A percentile compares a stretch with the other conserved stretches of the same genome.
phyloP scores from a whole-genome alignment of 53 echinoderm and acorn worm genomes.

The Crossaster papposus region DNA sequence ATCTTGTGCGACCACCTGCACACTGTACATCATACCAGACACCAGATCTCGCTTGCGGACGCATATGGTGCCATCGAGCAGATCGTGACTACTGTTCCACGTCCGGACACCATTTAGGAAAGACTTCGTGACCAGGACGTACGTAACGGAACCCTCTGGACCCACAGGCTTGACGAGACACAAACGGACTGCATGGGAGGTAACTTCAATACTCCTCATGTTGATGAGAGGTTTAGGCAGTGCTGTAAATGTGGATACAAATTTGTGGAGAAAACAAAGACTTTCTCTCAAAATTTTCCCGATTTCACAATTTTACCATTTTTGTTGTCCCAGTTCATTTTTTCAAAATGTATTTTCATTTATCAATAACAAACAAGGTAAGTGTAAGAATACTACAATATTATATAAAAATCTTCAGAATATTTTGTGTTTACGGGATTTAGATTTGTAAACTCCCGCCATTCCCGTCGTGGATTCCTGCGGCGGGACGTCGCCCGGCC shows the following conservation, averaged over 20 bases:
- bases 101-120: slow-evolving; percentile 4
- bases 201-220: slow-evolving; percentile 27
- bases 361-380: too few species aligned
- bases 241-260: slow-evolving; percentile 9
- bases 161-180: slow-evolving; percentile 47
- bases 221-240: slow-evolving; percentile 18
- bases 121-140: slow-evolving; percentile 48
- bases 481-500: neutral
- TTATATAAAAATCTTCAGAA: too few species aligned
- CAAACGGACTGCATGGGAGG: neutral
- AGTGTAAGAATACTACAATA: too few species aligned
- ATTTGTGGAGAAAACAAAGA: neutral
- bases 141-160: slow-evolving; percentile 31
- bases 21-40: slow-evolving; percentile 21
- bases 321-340: too few species aligned
- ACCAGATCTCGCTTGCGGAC: slow-evolving; percentile 36
- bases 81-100: slow-evolving; percentile 29
- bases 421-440: neutral
- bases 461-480: neutral
- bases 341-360: too few species aligned
- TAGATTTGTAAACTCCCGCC: neutral
- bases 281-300: too few species aligned
- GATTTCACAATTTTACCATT: too few species aligned
- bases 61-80: slow-evolving; percentile 27
- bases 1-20: slow-evolving; percentile 33